Percentiles rank a stretch among this genome's conserved stretches.
Evolutionary conservation across 2,113 vertebrate species (phyloP).

Genomic region (Onychostruthus taczanowskii): DNA sequence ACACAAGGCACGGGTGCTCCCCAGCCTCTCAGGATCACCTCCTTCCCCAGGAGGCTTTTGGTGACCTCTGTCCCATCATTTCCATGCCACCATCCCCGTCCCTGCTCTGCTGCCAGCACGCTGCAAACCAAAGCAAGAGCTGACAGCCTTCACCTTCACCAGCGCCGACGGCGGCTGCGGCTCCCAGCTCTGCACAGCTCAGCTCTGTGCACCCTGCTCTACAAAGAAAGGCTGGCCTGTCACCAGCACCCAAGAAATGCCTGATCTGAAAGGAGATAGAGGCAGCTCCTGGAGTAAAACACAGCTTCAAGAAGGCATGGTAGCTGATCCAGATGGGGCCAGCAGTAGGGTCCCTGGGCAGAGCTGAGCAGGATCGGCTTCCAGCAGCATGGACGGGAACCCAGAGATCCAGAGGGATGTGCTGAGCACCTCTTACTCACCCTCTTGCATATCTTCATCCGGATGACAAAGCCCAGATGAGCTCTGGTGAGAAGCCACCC

Average conservation of each 20-base stretch:
- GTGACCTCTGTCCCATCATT: fast-evolving
- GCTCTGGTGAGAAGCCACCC: neutral
- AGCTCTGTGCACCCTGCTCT: neutral
- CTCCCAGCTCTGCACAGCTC: neutral
- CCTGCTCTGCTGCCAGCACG: fast-evolving
- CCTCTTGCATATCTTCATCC: neutral
- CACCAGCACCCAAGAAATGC: neutral
- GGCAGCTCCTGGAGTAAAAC: neutral
- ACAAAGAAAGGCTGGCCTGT: neutral
- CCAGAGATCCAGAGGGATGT: fast-evolving
- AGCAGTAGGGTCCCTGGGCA: neutral
- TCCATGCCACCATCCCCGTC: fast-evolving
- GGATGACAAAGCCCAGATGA: neutral
- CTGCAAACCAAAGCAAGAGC: neutral
- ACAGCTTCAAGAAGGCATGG: fast-evolving
- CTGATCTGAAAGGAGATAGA: neutral
- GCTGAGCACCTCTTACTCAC: neutral
- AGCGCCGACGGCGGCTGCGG: fast-evolving
- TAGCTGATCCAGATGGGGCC: neutral
- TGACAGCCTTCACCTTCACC: neutral
- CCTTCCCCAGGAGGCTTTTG: neutral
- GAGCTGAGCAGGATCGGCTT: neutral
- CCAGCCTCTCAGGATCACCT: neutral
- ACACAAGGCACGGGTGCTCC: neutral
- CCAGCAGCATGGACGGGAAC: fast-evolving